Conservation (phyloP, 2,797 vertebrate genomes). For the Aldrovandia affinis region DNA sequence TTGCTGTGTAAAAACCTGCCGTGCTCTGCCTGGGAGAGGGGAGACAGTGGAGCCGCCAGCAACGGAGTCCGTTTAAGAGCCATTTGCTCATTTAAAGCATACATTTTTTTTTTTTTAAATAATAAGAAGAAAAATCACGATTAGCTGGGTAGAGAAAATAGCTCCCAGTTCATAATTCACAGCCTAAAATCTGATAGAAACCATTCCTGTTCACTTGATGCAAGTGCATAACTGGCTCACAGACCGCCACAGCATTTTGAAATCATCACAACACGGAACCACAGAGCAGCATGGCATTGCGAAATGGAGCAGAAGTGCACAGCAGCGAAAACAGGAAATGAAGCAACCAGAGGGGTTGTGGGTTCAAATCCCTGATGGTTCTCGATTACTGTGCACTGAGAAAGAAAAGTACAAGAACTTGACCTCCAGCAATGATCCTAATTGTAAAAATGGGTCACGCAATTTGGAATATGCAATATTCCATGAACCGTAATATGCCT, state of each 20-base stretch:
- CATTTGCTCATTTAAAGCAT: too few relatives aligned
- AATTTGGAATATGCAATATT: not conserved
- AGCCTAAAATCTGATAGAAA: not conserved
- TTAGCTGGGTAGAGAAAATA: not conserved
- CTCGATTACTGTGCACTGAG: not conserved
- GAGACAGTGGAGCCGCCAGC: too few relatives aligned
- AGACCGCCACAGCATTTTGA: too few relatives aligned
- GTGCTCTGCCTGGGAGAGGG: too few relatives aligned
- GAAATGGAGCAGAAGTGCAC: not conserved
- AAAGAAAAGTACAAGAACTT: not conserved
- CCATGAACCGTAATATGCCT: not conserved
- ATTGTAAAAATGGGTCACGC: not conserved
- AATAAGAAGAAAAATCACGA: too few relatives aligned
- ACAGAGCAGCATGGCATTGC: not conserved
- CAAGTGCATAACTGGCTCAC: not conserved
- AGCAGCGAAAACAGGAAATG: not conserved
- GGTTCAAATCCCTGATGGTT: conserved; percentile 1
- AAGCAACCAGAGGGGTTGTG: not conserved
- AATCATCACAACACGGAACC: too few relatives aligned
- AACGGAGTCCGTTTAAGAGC: too few relatives aligned
- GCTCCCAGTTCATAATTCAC: not conserved
- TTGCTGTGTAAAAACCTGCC: too few relatives aligned
- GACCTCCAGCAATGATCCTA: not conserved
- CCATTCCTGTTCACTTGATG: not conserved
- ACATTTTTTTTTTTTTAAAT: too few relatives aligned